A percentile compares a stretch with the other conserved stretches of the same genome.
Evolutionary conservation across 2,888 invertebrate genomes (phyloP).

Genomic region (Ormyrus thymus): DNA sequence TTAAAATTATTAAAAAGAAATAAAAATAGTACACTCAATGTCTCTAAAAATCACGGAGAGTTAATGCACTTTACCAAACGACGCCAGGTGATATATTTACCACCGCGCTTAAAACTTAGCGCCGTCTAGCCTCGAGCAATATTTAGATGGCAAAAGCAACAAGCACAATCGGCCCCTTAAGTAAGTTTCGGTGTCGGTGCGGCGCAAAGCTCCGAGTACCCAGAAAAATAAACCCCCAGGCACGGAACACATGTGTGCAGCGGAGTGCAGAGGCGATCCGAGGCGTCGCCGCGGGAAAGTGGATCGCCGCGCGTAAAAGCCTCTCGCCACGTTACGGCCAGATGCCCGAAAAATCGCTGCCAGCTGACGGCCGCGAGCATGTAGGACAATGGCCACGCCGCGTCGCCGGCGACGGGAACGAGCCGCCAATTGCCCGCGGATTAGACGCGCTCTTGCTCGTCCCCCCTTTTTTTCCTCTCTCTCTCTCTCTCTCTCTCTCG

Average conservation of each 20-base stretch:
- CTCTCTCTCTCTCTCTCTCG: no score
- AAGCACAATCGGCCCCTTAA: slow-evolving; percentile 1
- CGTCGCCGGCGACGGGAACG: neutral
- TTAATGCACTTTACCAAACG: no score
- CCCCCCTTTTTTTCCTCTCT: no score
- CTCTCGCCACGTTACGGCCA: slow-evolving; percentile 10
- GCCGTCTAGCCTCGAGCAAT: no score
- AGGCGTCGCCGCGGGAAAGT: neutral
- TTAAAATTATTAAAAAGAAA: no score
- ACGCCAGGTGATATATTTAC: no score
- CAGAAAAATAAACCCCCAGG: slow-evolving; percentile 19
- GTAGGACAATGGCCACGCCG: neutral
- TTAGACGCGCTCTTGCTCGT: no score
- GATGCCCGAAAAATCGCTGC: slow-evolving; percentile 2
- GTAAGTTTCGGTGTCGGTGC: neutral
- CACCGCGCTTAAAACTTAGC: no score
- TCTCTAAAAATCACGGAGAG: no score
- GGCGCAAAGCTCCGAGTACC: neutral
- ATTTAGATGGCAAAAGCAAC: neutral
- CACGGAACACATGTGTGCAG: slow-evolving; percentile 10
- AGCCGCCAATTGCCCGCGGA: no score
- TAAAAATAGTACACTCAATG: no score
- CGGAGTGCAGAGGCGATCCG: neutral
- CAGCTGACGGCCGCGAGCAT: neutral
- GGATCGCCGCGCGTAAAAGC: neutral